Base-by-base conservation (phyloP, 2,888 invertebrate species). In the Drosophila infuscata region DNA sequence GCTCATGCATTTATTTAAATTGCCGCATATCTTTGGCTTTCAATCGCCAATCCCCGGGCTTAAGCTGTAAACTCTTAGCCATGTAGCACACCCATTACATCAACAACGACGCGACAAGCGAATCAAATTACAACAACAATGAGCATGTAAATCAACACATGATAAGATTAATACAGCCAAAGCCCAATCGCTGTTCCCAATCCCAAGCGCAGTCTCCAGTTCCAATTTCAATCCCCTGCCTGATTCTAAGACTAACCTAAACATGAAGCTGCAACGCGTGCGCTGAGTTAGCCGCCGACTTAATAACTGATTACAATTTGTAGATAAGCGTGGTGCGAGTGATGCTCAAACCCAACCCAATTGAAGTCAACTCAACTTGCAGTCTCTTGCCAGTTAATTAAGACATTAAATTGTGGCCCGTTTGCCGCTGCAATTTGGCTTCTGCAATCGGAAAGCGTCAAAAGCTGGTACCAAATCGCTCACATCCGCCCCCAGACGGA, bases 261-360 rank as follows among this genome's bases (percentile, higher is more conserved):
- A 71, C 57, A 51, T 46, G 46, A 51, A 59, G 41, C 53, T 49
- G 49, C 15, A 72, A 73, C 87, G 87, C 89, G 87, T 86, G 87
- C 79, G 81, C 60, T 25, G 59, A 70, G 61, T 65, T 78, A 74
- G 73, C 49, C 68, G 69, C 64, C 48, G 72, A 78, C 84, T 92
- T 92, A 91, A 91, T 91, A 91, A 89, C 91, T 91, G 91, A 91
- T 91, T 87, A 92, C 89, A 85, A 89, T 88, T 91, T 88, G 82
- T 75, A 84, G 91, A 91, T 91, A 91, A 84, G 79, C 83, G 62
- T 29, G 48, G 54, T 56, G 64, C 65, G 30, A 46, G 25, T 29
- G 65, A 59, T 58, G 57, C 54, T 49, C 36, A 36, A 57, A 53
- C 58, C 65, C 49, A 72, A 61, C 35, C 69, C 64, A 67, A 79